Evolutionary conservation across 2,888 invertebrate species (phyloP).

Genomic region (Trypoxylon attenuatum): DNA sequence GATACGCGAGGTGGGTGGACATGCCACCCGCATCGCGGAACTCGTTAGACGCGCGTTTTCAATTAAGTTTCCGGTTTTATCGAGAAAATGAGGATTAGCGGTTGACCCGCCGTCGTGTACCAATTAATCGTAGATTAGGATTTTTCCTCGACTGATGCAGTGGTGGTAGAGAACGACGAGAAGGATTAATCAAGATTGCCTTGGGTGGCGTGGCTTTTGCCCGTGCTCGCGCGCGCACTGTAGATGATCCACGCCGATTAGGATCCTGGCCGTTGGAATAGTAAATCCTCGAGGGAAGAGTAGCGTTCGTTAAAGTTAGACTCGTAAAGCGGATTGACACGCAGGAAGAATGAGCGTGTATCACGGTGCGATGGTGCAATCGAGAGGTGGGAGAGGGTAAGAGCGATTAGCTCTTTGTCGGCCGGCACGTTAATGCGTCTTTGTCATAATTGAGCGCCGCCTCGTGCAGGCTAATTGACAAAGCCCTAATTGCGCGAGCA

Average conservation of each 20-base stretch:
- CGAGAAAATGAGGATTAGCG: slow-evolving; percentile 40
- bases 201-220: too few species aligned
- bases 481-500: slow-evolving; percentile 39
- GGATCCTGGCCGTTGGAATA: too few species aligned
- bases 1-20: slow-evolving; percentile 53
- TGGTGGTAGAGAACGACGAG: too few species aligned
- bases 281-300: too few species aligned
- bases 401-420: slow-evolving; percentile 56
- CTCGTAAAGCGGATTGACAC: too few species aligned
- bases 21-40: slow-evolving; percentile 59
- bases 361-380: not conserved
- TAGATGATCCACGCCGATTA: too few species aligned
- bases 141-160: slow-evolving; percentile 26
- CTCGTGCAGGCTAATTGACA: slow-evolving; percentile 56
- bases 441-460: slow-evolving; percentile 62
- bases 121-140: slow-evolving; percentile 55
- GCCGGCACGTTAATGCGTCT: slow-evolving; percentile 47
- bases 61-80: slow-evolving; percentile 55
- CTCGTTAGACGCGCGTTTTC: slow-evolving; percentile 58
- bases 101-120: slow-evolving; percentile 39
- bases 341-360: too few species aligned
- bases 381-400: slow-evolving; percentile 18
- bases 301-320: too few species aligned
- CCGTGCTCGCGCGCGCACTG: too few species aligned
- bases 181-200: not conserved